A percentile compares a stretch with the other conserved stretches of the same genome.
Evolutionary conservation across 2,113 vertebrate genomes (phyloP).

Genomic region (Seriola aureovittata): DNA sequence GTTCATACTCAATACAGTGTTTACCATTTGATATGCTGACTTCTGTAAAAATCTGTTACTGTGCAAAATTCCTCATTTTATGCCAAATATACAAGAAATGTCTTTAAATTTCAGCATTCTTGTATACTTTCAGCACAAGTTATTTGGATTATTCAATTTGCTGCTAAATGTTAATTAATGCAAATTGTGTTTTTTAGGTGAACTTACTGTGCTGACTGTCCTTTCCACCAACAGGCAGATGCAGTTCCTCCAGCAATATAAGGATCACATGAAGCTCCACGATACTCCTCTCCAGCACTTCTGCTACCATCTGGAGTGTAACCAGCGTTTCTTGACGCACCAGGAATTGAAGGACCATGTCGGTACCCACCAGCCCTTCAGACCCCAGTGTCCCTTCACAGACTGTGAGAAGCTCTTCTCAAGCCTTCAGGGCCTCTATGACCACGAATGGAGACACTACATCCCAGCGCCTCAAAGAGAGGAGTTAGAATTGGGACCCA

Average conservation of each 20-base stretch:
- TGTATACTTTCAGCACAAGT: no score
- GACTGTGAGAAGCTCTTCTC: constrained; percentile 90
- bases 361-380: constrained; percentile 81
- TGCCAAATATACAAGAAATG: no score
- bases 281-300: constrained; percentile 89
- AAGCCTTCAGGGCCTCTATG: constrained; percentile 87
- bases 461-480: constrained; percentile 66
- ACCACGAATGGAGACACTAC: constrained; percentile 95
- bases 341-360: constrained; percentile 90
- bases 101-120: no score
- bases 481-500: constrained; percentile 32
- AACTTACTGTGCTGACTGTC: not conserved
- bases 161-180: not conserved
- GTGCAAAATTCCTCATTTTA: no score
- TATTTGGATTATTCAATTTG: not conserved
- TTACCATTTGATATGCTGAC: no score
- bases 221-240: constrained; percentile 62
- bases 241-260: constrained; percentile 89
- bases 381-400: constrained; percentile 87
- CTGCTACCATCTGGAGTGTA: constrained; percentile 93
- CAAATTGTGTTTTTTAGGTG: not conserved
- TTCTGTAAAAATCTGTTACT: no score
- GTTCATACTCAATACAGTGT: no score
- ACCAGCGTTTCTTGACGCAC: constrained; percentile 88
- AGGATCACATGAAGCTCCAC: constrained; percentile 93